Percentiles rank a stretch among this genome's conserved stretches.
Evolutionary conservation across 2,113 vertebrate species (phyloP).

Genomic region (Sylvietta virens): DNA sequence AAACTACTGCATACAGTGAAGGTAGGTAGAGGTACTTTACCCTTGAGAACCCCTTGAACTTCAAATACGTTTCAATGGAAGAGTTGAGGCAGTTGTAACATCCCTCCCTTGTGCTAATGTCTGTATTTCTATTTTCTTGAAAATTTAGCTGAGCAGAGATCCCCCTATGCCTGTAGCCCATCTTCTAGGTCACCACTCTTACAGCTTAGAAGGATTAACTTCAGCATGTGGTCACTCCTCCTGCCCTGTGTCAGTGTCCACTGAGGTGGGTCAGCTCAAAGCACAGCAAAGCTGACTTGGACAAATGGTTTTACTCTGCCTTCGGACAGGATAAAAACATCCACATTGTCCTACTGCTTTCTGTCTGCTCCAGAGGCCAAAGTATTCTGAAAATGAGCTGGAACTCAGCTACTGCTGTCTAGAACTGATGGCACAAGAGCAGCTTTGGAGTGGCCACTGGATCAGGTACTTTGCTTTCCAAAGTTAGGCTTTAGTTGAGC

Average conservation of each 20-base stretch:
- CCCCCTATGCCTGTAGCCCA: background rate
- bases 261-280: background rate
- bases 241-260: background rate
- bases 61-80: background rate
- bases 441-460: background rate
- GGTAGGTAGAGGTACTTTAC: background rate
- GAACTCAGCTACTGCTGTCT: background rate
- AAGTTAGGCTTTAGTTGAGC: background rate
- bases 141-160: background rate
- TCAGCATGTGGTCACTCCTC: background rate
- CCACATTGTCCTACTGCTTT: rapidly evolving
- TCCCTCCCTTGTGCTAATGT: background rate
- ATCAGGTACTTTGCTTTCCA: background rate
- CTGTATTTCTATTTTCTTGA: background rate
- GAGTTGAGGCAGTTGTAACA: background rate
- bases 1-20: background rate
- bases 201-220: background rate
- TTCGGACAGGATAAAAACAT: background rate
- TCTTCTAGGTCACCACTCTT: background rate
- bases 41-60: background rate
- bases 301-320: background rate
- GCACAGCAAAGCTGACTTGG: background rate
- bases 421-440: background rate
- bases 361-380: background rate
- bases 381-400: background rate